These are phyloP conservation scores for Coecobrya sp. DNA, from an alignment of 2,888 invertebrate species.

Conservation along the genomic window DNA sequence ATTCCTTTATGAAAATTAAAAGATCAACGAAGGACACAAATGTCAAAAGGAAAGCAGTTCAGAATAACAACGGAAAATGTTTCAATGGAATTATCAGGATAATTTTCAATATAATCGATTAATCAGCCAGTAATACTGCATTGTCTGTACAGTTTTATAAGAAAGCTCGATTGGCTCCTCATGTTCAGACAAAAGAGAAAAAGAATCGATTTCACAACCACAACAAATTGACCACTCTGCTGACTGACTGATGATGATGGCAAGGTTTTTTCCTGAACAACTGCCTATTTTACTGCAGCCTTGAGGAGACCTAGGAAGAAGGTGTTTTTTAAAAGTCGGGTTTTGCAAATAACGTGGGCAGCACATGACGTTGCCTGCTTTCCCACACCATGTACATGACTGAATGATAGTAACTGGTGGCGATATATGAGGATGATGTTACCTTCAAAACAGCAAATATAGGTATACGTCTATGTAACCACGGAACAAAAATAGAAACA, in stretches of 20 bases:
- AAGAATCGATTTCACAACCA: slow-evolving; percentile 34
- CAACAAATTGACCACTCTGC: slow-evolving; percentile 1
- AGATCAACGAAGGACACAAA: too few species aligned
- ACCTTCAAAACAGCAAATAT: background rate
- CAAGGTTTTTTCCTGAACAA: background rate
- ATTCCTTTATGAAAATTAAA: too few species aligned
- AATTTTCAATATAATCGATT: background rate
- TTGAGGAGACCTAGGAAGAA: slow-evolving; percentile 58
- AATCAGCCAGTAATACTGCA: background rate
- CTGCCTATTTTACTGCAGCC: slow-evolving; percentile 35
- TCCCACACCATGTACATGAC: background rate
- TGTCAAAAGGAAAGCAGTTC: too few species aligned
- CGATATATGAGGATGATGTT: background rate
- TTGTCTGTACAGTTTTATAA: background rate
- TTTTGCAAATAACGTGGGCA: slow-evolving; percentile 71
- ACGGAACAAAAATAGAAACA: slow-evolving; percentile 10
- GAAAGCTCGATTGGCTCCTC: background rate
- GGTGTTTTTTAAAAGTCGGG: slow-evolving; percentile 53
- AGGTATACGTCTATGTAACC: background rate
- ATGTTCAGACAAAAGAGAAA: background rate
- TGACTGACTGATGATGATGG: background rate
- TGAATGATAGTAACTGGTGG: too few species aligned
- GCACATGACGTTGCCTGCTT: slow-evolving; percentile 67
- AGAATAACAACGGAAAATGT: background rate
- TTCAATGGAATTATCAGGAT: background rate